phyloP scores from a whole-genome alignment of 2,797 vertebrate genomes.

The Lepidocolaptes lacrymiger region DNA sequence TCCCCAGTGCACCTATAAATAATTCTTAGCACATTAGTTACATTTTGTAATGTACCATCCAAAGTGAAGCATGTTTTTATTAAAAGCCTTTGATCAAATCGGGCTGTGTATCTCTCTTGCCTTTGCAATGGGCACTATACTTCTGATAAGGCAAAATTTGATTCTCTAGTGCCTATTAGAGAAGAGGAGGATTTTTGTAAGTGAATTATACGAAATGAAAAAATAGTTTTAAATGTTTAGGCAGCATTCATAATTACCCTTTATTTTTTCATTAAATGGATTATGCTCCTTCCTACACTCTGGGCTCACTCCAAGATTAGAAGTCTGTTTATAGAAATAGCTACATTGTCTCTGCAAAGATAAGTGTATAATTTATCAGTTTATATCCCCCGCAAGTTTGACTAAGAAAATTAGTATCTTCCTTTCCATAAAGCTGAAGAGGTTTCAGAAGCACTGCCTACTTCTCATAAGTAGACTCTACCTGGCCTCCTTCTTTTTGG shows the following conservation, averaged over 20 bases:
- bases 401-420: neutral
- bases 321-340: neutral
- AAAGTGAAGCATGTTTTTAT: conserved; percentile 4
- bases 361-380: neutral
- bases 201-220: neutral
- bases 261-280: conserved; percentile 12
- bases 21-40: conserved; percentile 1
- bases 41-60: conserved; percentile 11
- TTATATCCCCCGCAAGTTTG: neutral
- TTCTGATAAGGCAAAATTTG: neutral
- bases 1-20: conserved; percentile 26
- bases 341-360: neutral
- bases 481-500: neutral
- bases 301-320: neutral
- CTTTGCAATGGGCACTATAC: neutral
- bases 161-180: neutral
- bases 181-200: neutral
- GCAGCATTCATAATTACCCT: conserved; percentile 5
- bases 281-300: conserved; percentile 12
- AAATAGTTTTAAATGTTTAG: conserved; percentile 1
- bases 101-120: neutral
- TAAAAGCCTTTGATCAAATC: conserved; percentile 20
- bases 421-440: neutral
- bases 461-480: neutral
- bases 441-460: neutral